Evolutionary conservation across 2,113 vertebrate species (phyloP), one percentile per base, ranked within the genome.

Genomic region (Oryzias woworae): DNA sequence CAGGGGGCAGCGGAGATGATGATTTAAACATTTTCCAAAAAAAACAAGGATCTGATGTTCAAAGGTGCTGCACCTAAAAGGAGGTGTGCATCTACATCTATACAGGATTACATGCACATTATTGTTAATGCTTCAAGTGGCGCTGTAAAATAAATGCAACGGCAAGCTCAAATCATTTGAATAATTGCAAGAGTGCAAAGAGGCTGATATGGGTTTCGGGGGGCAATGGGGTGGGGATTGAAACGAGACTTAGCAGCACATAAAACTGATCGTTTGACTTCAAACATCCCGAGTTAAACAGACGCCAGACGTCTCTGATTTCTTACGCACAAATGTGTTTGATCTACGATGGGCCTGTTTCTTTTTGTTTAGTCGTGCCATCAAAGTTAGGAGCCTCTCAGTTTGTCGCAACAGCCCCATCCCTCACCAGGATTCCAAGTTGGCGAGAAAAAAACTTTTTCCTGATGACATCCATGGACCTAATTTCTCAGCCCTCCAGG

Each of bases 11-110:
- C 14, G 50, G 31, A 56, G 56, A 67, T 84, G 77, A 81, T 87
- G 85, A 78, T 87, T 76, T 78, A 80, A 86, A 69, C 2, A 68
- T 44, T 60, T 72, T 69, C 46, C 41, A 66, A 49, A 45, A 66
- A 63, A 54, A 20, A 20, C 20, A 45, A 67, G 17, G 44, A 79
- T 69, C 73, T 74, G 80, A 81, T 77, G 71, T 87, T 88, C 84
- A 85, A 86, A 90, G 80, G 75, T 81, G 71, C 69, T 7, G 17
- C 67, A 85, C 77, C 84, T 88, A 78, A 83, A 88, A 81, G 74
- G 75, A 67, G 60, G 77, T 72, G 67, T 70, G 66, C 66, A 31
- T 59, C 73, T 53, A 78, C 76, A 78, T 75, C 84, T 36, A 86
- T 79, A 74, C 47, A 60, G 51, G 79, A 90, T 90, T 87, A 85